A percentile compares a stretch with the other conserved stretches of the same genome.
These are phyloP conservation scores for Achroia grisella DNA, from an alignment of 1,140 invertebrate genomes.

Conservation along the genomic window DNA sequence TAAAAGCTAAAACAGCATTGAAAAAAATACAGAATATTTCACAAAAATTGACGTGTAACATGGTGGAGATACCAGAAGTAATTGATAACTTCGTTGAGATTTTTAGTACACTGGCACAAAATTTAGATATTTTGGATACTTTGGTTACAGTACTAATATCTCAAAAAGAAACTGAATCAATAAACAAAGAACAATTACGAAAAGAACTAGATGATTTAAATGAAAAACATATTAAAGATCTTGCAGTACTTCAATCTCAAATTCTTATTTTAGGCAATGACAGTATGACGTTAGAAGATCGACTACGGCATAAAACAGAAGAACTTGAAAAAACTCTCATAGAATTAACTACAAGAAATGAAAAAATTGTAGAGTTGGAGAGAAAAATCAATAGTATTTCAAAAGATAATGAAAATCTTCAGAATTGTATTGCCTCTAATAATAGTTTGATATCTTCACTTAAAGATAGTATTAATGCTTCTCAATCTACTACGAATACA, in stretches of 20 bases:
- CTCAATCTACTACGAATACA: constrained; percentile 3
- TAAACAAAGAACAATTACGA: background rate
- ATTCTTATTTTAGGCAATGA: background rate
- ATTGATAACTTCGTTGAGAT: constrained; percentile 33
- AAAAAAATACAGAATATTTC: constrained; percentile 33
- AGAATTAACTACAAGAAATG: constrained; percentile 1
- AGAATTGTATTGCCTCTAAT: background rate
- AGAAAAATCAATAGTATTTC: background rate
- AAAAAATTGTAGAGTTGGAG: background rate
- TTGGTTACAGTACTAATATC: constrained; percentile 13
- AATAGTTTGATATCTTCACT: constrained; percentile 4
- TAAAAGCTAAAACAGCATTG: constrained; percentile 24
- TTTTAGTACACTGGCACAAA: constrained; percentile 22
- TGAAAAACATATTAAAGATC: constrained; percentile 15
- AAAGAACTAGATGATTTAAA: constrained; percentile 9
- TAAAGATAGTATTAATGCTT: constrained; percentile 1
- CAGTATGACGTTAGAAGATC: background rate
- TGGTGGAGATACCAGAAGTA: constrained; percentile 29
- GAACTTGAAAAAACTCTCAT: constrained; percentile 6
- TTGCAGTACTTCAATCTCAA: background rate
- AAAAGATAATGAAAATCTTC: background rate
- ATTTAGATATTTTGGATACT: constrained; percentile 22
- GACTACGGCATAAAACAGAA: background rate
- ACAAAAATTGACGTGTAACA: constrained; percentile 26
- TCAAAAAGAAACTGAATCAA: constrained; percentile 20